Evolutionary conservation across 2,888 invertebrate species (phyloP).

Genomic region (Malacosoma neustria): DNA sequence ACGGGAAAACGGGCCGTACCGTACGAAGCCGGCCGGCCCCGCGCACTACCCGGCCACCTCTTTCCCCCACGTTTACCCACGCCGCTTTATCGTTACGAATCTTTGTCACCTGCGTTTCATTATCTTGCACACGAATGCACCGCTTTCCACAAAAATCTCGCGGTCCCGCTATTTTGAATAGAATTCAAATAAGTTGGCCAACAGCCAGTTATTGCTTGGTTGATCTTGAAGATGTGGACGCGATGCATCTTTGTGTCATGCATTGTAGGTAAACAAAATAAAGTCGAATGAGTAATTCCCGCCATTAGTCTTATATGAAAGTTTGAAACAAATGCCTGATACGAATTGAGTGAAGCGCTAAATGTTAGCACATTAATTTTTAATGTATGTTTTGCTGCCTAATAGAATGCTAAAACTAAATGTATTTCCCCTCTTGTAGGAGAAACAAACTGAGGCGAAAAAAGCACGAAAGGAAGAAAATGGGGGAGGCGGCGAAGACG

Average conservation of each 20-base stretch:
- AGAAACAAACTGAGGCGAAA: constrained; percentile 83
- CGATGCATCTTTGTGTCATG: constrained; percentile 16
- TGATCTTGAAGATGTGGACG: constrained; percentile 30
- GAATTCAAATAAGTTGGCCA: constrained; percentile 39
- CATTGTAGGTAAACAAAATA: constrained; percentile 23
- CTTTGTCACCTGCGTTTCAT: constrained; percentile 62
- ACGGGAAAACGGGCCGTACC: constrained; percentile 52
- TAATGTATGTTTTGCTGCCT: too few relatives aligned
- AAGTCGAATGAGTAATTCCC: constrained; percentile 4
- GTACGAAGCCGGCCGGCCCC: constrained; percentile 50
- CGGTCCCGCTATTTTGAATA: constrained; percentile 20
- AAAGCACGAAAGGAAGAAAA: constrained; percentile 88
- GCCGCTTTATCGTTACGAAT: constrained; percentile 61
- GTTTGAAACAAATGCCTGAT: neutral
- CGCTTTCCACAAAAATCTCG: constrained; percentile 29
- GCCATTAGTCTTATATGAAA: neutral
- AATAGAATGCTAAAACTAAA: too few relatives aligned
- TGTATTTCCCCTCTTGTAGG: constrained; percentile 54
- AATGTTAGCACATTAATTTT: too few relatives aligned
- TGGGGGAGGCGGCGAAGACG: constrained; percentile 78
- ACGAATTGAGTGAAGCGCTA: too few relatives aligned
- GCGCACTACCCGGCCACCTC: constrained; percentile 30
- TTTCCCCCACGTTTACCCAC: constrained; percentile 59
- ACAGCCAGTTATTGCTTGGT: constrained; percentile 43
- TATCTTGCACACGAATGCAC: constrained; percentile 38